Evolutionary conservation across 2,888 invertebrate species (phyloP), one percentile per base, ranked within the genome.

Genomic region (Stictocephala bisonia): DNA sequence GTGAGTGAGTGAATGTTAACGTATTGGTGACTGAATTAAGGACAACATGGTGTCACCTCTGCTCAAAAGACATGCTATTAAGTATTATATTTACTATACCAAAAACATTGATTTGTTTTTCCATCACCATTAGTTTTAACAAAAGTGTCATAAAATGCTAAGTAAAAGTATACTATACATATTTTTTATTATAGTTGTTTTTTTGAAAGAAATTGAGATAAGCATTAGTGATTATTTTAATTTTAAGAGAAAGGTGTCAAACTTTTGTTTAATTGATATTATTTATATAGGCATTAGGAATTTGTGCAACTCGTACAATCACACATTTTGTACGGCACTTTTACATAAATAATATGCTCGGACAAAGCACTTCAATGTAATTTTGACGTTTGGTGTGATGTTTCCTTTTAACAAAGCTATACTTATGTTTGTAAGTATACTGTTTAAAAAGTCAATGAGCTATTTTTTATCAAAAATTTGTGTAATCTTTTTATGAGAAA

Each of bases 51-150:
- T 64, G 58, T 70, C 44, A 67, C 48, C 73, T 70, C 73, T 73
- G 73, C 73, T 73, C 73, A 73, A 73, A 73, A 60, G 26, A 64
- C 64, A 56, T 71, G 71, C 26, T 41, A 18, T 69, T 53, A 53
- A 18, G 69, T 69, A 31, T 48, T 24, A 68, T 26, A 68, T 48
- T 51, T 15, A 51, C n/a, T 51, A 18, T n/a, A n/a, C n/a, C n/a
- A n/a, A n/a, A n/a, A n/a, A n/a, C n/a, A n/a, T n/a, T n/a, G n/a
- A n/a, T n/a, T n/a, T n/a, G n/a, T n/a, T n/a, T n/a, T n/a, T n/a
- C n/a, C n/a, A n/a, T n/a, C n/a, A n/a, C n/a, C n/a, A n/a, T n/a
- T n/a, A n/a, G n/a, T n/a, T n/a, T n/a, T n/a, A n/a, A n/a, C n/a
- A n/a, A n/a, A n/a, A n/a, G n/a, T n/a, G n/a, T n/a, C n/a, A n/a